phyloP scores from a whole-genome alignment of 2,113 vertebrate genomes.

The Paratilapia polleni region DNA sequence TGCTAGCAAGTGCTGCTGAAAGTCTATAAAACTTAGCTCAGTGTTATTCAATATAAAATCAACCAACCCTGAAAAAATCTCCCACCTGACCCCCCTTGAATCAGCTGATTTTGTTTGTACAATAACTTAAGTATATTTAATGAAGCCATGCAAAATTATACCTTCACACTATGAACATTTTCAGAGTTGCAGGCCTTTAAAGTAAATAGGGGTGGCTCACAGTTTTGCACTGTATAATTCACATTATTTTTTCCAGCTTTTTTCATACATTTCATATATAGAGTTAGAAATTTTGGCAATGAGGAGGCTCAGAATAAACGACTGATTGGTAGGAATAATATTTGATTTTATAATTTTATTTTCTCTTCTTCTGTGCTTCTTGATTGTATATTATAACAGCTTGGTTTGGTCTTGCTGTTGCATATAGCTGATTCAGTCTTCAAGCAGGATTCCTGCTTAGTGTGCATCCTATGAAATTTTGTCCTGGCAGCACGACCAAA shows the following conservation, averaged over 20 bases:
- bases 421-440: neutral
- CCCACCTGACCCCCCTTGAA: neutral
- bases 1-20: too few species aligned
- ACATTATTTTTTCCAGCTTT: too few species aligned
- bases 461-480: neutral
- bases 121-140: neutral
- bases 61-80: neutral
- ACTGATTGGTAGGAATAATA: neutral
- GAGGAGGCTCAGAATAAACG: neutral
- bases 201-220: too few species aligned
- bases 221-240: too few species aligned
- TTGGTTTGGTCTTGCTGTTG: neutral
- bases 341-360: neutral
- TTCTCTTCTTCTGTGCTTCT: neutral
- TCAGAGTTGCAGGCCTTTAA: too few species aligned
- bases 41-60: neutral
- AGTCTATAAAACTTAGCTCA: neutral
- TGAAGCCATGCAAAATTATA: too few species aligned
- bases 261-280: too few species aligned
- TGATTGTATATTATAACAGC: neutral
- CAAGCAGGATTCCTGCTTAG: neutral
- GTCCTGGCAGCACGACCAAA: neutral
- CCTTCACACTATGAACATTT: too few species aligned
- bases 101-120: neutral
- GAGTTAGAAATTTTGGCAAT: neutral